These are phyloP conservation scores for Ceyx margarethae DNA, from an alignment of 2,113 vertebrate species.

Conservation along the genomic window DNA sequence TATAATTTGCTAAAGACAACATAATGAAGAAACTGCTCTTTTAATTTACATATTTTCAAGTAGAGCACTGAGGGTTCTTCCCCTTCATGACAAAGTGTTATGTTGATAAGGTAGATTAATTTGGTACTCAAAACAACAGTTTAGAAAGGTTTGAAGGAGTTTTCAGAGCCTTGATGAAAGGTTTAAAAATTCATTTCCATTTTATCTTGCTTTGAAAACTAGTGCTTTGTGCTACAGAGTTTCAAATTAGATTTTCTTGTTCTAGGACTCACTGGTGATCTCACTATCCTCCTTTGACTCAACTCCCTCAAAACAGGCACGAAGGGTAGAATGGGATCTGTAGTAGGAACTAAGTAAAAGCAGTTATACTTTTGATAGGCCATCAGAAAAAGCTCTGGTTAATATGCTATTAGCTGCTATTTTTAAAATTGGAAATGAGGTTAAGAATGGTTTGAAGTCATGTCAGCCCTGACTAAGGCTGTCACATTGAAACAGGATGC, in stretches of 20 bases:
- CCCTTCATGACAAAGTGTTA: background rate
- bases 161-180: background rate
- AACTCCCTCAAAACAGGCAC: background rate
- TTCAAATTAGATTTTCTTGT: background rate
- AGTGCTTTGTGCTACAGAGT: background rate
- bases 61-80: background rate
- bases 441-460: conserved; percentile 63
- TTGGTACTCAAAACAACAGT: background rate
- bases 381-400: conserved; percentile 22
- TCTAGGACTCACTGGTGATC: background rate
- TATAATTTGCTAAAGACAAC: background rate
- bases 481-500: conserved; percentile 57
- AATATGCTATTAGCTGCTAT: conserved; percentile 44
- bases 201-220: background rate
- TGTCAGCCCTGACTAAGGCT: conserved; percentile 43
- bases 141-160: background rate
- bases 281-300: background rate
- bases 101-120: background rate
- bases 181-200: background rate
- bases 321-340: background rate
- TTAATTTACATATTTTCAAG: background rate
- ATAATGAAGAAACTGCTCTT: background rate
- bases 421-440: conserved; percentile 57
- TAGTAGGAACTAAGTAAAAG: background rate
- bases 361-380: background rate